phyloP scores from a whole-genome alignment of 2,888 invertebrate genomes.

The Exocentrus adspersus region DNA sequence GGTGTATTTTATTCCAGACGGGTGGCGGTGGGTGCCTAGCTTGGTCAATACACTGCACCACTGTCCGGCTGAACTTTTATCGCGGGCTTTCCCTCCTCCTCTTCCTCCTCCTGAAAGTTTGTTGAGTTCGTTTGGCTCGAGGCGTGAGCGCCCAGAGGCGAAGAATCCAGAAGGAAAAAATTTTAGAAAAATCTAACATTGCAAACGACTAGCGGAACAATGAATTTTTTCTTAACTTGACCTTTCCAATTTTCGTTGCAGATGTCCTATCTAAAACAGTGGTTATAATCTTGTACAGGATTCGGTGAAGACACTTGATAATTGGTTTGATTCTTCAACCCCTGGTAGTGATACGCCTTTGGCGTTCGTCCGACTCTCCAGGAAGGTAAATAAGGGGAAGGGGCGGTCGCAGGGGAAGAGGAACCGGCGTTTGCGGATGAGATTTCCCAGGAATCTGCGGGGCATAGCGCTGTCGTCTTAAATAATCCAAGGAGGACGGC shows the following conservation, averaged over 20 bases:
- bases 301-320: no score
- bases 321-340: no score
- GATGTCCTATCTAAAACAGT: no score
- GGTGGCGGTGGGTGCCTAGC: constrained; percentile 24
- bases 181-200: no score
- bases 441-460: constrained; percentile 57
- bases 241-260: no score
- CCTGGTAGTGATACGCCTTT: not conserved
- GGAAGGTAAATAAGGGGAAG: constrained; percentile 57
- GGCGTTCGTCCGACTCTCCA: constrained; percentile 39
- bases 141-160: constrained; percentile 23
- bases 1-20: constrained; percentile 28
- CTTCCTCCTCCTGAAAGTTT: constrained; percentile 46
- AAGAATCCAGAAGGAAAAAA: not conserved
- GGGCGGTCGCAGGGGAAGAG: constrained; percentile 54
- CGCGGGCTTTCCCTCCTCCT: constrained; percentile 43
- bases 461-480: constrained; percentile 55
- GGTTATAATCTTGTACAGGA: no score
- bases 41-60: constrained; percentile 30
- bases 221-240: no score
- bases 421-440: constrained; percentile 54
- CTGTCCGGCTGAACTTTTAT: constrained; percentile 42
- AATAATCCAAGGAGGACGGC: constrained; percentile 54
- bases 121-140: constrained; percentile 41
- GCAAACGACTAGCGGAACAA: no score